Evolutionary conservation across 2,113 vertebrate genomes (phyloP).

Genomic region (Nannospalax galili): DNA sequence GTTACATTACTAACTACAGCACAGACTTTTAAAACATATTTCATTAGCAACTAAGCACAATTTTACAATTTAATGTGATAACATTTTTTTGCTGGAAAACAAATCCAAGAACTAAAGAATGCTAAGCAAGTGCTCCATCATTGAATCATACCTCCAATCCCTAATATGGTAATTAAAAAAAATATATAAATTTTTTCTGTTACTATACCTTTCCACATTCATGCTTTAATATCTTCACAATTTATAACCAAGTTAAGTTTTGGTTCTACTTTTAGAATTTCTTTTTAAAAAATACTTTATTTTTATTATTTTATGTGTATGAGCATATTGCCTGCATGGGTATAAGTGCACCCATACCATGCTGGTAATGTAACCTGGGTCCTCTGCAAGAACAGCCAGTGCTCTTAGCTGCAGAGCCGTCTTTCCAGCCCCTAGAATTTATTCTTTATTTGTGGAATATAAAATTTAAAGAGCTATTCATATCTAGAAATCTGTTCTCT

Average conservation of each 20-base stretch:
- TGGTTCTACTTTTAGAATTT: neutral
- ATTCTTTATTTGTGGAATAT: neutral
- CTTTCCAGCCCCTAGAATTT: no score
- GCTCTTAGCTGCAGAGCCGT: no score
- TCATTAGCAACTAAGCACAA: neutral
- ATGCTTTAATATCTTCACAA: neutral
- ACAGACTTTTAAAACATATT: neutral
- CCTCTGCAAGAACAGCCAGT: no score
- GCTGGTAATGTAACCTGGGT: no score
- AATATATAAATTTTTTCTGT: neutral
- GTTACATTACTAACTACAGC: neutral
- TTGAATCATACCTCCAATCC: neutral
- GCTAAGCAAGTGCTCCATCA: neutral
- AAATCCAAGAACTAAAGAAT: neutral
- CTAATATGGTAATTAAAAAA: neutral
- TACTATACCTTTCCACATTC: neutral
- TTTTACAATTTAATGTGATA: neutral
- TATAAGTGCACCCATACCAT: no score
- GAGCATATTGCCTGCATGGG: no score
- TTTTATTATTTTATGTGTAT: no score
- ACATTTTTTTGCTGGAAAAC: neutral
- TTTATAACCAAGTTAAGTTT: neutral
- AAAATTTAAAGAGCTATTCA: conserved; percentile 32
- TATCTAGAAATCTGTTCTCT: neutral
- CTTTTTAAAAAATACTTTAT: neutral